These are phyloP conservation scores for Diabrotica balteata DNA, from an alignment of 2,888 invertebrate genomes.

Conservation along the genomic window DNA sequence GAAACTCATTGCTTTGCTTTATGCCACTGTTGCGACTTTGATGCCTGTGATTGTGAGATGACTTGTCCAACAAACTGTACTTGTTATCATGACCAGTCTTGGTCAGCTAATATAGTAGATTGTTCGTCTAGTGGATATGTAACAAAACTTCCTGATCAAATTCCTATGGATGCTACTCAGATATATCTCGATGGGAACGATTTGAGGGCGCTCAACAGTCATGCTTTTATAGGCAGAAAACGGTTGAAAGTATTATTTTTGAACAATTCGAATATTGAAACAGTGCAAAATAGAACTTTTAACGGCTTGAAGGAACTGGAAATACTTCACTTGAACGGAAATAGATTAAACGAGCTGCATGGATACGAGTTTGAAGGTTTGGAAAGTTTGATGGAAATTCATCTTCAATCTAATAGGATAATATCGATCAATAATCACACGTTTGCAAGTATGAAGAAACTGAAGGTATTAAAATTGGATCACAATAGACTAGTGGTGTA, in stretches of 20 bases:
- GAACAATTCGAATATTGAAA: conserved; percentile 80
- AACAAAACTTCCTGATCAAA: conserved; percentile 76
- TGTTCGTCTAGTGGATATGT: conserved; percentile 76
- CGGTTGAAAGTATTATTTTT: conserved; percentile 77
- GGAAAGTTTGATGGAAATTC: conserved; percentile 74
- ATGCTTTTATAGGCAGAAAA: conserved; percentile 86
- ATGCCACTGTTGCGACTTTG: conserved; percentile 91
- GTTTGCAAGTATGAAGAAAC: conserved; percentile 70
- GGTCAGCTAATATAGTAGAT: conserved; percentile 86
- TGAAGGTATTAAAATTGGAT: conserved; percentile 73
- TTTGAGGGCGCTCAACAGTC: conserved; percentile 76
- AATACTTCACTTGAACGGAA: conserved; percentile 78
- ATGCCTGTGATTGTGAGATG: conserved; percentile 92
- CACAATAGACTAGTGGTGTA: conserved; percentile 75
- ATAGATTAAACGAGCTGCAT: conserved; percentile 71
- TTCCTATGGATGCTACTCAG: conserved; percentile 92
- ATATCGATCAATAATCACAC: conserved; percentile 74
- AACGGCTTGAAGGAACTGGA: conserved; percentile 82
- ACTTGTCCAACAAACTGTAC: conserved; percentile 87
- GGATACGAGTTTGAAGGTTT: conserved; percentile 84
- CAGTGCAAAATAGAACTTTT: conserved; percentile 82
- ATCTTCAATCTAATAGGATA: conserved; percentile 78
- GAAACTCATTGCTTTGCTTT: conserved; percentile 84
- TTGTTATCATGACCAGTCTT: conserved; percentile 88
- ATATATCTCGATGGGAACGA: conserved; percentile 86